Base-by-base conservation (phyloP, 2,888 invertebrate genomes). In the Lepidocyrtinus sp. region DNA sequence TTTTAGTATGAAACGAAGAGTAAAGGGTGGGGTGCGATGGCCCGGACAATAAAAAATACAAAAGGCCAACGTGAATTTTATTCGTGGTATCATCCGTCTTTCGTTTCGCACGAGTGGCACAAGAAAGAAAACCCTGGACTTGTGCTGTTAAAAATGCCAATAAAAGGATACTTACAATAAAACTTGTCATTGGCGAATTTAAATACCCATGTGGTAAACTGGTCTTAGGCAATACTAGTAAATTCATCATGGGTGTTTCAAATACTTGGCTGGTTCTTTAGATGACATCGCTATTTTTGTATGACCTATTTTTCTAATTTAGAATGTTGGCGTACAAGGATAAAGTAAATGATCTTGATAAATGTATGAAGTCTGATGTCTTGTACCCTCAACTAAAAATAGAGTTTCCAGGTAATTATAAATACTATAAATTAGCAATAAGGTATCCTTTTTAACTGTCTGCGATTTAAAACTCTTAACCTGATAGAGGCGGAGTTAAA, bases 71-170 rank as follows among this genome's bases (percentile, higher is more conserved):
- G 45, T 68, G 45, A 46, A 50, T 22, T 63, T 12, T 7, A 69
- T 77, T 36, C 65, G 19, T 27, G 55, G 25, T n/a, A 46, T 12
- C 2, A 63, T 77, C 45, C 65, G 19, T 27, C 64, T 71, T 68
- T 73, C 73, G 78, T 55, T 73, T 78, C 62, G 78, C 78, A 78
- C 78, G 78, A 78, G 78, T 24, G 68, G 55, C 61, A 25, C 62
- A 69, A 50, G 63, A 69, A 78, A 78, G 36, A 36, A 36, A 12
- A 36, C 5, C 12, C 36, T 36, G 36, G 36, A 36, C 36, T 36
- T 5, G 36, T n/a, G n/a, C n/a, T 36, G 12, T 36, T 5, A 36
- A 36, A 12, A 12, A 36, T 36, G 36, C n/a, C n/a, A n/a, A n/a
- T n/a, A 36, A 36, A 36, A 36, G 36, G 36, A 36, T 36, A 7